Base-by-base conservation (phyloP, 30 jellyfish, hydroid and myxozoan species). In the Hydractinia symbiolongicarpus region DNA sequence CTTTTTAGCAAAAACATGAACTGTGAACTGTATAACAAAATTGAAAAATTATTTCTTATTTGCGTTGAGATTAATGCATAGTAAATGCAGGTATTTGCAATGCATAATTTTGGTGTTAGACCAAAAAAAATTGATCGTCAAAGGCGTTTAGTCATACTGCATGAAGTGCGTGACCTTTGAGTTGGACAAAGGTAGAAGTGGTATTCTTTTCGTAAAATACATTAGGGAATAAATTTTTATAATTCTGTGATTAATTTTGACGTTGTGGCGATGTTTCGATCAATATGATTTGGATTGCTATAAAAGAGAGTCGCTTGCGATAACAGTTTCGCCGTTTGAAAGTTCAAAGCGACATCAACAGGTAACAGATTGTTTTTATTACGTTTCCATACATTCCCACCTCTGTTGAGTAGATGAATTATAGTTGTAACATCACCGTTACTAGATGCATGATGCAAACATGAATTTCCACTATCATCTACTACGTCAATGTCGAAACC, bases 251-350 rank as follows among this genome's bases (percentile, higher is more conserved):
- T 64, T 7, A 64, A 64, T 64, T 64, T 64, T n/a, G 74, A 51
- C 9, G 74, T 64, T n/a, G 8, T 6, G 5, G 40, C 19, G 40
- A 64, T 51, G 16, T 64, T 64, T 64, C 74, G 9, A 7, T 64
- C 74, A 6, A 51, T 6, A 51, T 13, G 74, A 13, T 64, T 13
- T 7, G 9, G 19, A 6, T 64, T 6, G 40, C 52, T 64, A 13
- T 74, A 74, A 74, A 74, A 74, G 30, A 74, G 58, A 19, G 66
- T 74, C 7, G 68, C 83, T 50, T 55, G 66, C 14, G 83, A 74
- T 7, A 74, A 30, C 19, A 74, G 20, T n/a, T 51, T 74, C 5
- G 83, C 83, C 10, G 83, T 74, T 55, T 53, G 13, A 51, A 74
- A 74, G 14, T 74, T 49, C 54, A 55, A 4, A 4, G 83, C 83